Conservation (phyloP, 2,113 vertebrate species). For the Pseudorectes ferrugineus region DNA sequence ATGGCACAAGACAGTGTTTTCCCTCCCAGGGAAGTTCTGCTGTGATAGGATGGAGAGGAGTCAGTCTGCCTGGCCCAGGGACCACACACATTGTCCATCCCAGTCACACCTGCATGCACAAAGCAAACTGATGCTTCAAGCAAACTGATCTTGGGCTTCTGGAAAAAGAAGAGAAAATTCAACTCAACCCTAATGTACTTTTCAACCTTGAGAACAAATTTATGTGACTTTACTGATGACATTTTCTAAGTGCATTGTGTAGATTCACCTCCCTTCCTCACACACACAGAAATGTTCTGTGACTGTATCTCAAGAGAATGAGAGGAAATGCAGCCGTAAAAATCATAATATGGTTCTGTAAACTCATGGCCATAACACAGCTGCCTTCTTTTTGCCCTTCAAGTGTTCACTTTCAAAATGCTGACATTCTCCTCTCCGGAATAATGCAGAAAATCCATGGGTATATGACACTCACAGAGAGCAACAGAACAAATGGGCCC, state of each 20-base stretch:
- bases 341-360: not conserved
- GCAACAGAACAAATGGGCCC: not conserved
- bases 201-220: not conserved
- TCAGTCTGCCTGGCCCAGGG: not conserved
- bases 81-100: not conserved
- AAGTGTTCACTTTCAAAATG: not conserved
- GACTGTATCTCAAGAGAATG: not conserved
- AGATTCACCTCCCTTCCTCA: not conserved
- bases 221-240: not conserved
- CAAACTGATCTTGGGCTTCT: not conserved
- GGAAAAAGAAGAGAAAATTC: conserved; percentile 3
- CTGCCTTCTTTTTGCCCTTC: not conserved
- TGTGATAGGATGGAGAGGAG: not conserved
- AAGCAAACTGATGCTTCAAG: not conserved
- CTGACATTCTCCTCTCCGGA: not conserved
- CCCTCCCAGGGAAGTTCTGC: not conserved
- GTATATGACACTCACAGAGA: not conserved
- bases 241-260: not conserved
- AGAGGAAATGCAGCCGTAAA: not conserved
- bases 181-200: not conserved
- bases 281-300: not conserved
- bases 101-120: not conserved
- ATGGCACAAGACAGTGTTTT: not conserved
- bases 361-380: not conserved
- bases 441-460: not conserved